phyloP scores from a whole-genome alignment of 1,140 invertebrate species.

The Latrodectus geometricus region DNA sequence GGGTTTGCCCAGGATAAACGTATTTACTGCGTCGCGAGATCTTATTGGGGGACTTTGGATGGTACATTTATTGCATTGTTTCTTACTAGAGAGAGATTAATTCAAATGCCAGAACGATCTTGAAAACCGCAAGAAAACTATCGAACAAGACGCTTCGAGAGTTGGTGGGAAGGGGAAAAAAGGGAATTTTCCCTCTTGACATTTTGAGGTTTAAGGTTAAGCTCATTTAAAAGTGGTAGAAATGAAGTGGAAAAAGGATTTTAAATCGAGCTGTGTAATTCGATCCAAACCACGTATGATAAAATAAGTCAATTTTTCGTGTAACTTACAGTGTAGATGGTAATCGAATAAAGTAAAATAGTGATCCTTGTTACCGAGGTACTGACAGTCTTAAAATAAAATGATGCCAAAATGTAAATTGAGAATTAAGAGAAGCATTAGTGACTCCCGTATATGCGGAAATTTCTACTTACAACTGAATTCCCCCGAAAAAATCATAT shows the following conservation, averaged over 20 bases:
- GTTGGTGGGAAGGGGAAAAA: not conserved
- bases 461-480: too few relatives aligned
- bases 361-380: too few relatives aligned
- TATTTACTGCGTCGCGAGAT: not conserved
- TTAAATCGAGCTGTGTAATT: not conserved
- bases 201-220: not conserved
- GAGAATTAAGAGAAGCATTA: too few relatives aligned
- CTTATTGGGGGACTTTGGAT: not conserved
- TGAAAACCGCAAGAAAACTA: not conserved
- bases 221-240: not conserved
- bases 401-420: too few relatives aligned
- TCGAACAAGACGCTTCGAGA: not conserved
- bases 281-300: not conserved
- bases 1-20: not conserved
- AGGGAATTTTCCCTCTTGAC: not conserved
- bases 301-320: too few relatives aligned
- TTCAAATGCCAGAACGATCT: not conserved
- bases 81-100: not conserved
- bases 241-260: not conserved
- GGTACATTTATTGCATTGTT: not conserved
- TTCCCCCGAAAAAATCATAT: too few relatives aligned
- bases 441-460: too few relatives aligned
- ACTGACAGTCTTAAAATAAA: too few relatives aligned
- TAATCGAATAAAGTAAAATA: too few relatives aligned
- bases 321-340: too few relatives aligned